Evolutionary conservation across 2,797 vertebrate species (phyloP).

Genomic region (Esox lucius): DNA sequence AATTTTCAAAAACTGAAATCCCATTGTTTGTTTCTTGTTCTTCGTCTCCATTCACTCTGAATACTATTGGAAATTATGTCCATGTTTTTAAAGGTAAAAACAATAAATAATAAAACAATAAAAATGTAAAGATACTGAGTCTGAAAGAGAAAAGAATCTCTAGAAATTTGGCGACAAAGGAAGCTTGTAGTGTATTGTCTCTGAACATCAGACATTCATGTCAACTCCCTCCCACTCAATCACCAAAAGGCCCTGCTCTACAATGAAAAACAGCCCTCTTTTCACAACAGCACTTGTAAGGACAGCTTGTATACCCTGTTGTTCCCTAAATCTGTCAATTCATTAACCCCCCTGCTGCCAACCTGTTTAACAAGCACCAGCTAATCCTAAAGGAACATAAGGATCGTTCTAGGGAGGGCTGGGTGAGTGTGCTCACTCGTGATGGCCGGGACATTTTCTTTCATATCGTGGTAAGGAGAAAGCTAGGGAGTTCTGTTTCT

Average conservation of each 20-base stretch:
- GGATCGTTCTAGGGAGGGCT: slow-evolving; percentile 34
- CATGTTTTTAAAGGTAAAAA: neutral
- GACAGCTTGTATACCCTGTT: slow-evolving; percentile 73
- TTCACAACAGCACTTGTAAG: slow-evolving; percentile 57
- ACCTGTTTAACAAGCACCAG: slow-evolving; percentile 61
- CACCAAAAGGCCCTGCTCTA: slow-evolving; percentile 16
- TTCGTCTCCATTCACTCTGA: neutral
- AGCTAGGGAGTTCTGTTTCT: slow-evolving; percentile 27
- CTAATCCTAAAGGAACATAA: slow-evolving; percentile 62
- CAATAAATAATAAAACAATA: neutral
- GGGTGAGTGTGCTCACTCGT: slow-evolving; percentile 26
- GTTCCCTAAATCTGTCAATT: slow-evolving; percentile 63
- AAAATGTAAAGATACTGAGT: slow-evolving; percentile 1
- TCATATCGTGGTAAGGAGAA: slow-evolving; percentile 42
- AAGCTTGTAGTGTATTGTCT: slow-evolving; percentile 23
- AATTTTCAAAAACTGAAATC: neutral
- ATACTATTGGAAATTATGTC: neutral
- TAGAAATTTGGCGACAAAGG: slow-evolving; percentile 13
- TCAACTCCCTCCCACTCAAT: slow-evolving; percentile 41
- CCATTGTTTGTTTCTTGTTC: neutral
- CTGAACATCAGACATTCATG: slow-evolving; percentile 42
- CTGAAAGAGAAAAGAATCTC: slow-evolving; percentile 3
- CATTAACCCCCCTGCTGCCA: slow-evolving; percentile 49
- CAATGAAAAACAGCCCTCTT: slow-evolving; percentile 45
- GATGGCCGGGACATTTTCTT: slow-evolving; percentile 46